Base-by-base conservation (phyloP, 2,888 invertebrate species). In the Crocallis elinguaria region DNA sequence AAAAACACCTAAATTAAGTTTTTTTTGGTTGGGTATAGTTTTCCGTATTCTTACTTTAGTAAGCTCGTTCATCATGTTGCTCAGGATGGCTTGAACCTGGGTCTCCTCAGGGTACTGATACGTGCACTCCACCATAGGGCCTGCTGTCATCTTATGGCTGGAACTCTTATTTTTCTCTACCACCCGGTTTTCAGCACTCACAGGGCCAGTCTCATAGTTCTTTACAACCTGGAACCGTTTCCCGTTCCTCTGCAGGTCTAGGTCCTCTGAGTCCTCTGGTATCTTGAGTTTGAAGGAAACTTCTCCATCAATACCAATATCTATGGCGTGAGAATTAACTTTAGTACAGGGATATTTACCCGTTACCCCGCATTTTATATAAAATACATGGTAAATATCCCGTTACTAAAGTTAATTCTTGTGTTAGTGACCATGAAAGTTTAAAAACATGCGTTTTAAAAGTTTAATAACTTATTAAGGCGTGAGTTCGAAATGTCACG, bases 21-120 rank as follows among this genome's bases (percentile, higher is more conserved):
- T n/a, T n/a, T n/a, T n/a, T n/a, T n/a, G n/a, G n/a, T n/a, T n/a
- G n/a, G n/a, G n/a, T n/a, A n/a, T n/a, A n/a, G 23, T 27, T n/a
- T 2, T 27, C 1, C 2, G 2, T 7, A n/a, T 12, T 6, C 9
- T 17, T 52, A 79, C 82, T 77, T 77, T 75, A 0, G 80, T 73
- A 5, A 82, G 58, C 38, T 75, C 62, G 48, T 82, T 82, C 79
- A 77, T 77, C 79, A 82, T 79, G 16, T 77, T 69, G 45, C 82
- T 78, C 42, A 82, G 64, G 32, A 83, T 54, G 0, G 71, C 71
- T 7, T 76, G 60, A 3, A 73, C 50, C 21, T 82, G 79, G 8
- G 61, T 37, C 21, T 49, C 37, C 37, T 79, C 69, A 0, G 81
- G 81, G 23, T 68, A 70, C 62, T 73, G 73, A 62, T 78, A 82